Conservation (phyloP, 2,113 vertebrate species). For the Passer domesticus region DNA sequence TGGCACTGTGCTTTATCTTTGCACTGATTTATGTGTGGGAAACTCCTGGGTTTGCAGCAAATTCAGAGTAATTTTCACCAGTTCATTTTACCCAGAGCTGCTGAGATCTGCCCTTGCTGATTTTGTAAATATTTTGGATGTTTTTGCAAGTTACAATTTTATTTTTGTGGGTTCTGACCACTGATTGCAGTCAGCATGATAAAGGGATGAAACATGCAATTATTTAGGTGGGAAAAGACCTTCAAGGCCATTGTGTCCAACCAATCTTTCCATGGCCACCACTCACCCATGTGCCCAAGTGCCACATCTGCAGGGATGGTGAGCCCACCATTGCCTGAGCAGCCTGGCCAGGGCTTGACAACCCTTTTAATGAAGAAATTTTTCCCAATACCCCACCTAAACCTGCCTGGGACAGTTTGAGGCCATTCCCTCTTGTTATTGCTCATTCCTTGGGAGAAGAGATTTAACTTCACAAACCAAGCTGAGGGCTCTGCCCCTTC, state of each 20-base stretch:
- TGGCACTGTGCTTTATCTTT: background rate
- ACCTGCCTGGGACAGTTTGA: background rate
- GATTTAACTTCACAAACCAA: background rate
- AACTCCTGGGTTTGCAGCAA: background rate
- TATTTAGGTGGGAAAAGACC: background rate
- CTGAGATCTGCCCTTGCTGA: background rate
- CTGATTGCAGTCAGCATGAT: background rate
- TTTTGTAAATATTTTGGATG: rapidly evolving
- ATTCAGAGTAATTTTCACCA: background rate
- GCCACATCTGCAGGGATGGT: background rate
- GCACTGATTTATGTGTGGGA: background rate
- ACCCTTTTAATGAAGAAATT: background rate
- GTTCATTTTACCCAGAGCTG: background rate
- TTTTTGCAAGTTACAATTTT: background rate
- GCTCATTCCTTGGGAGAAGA: background rate
- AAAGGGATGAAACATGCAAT: background rate
- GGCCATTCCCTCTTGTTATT: rapidly evolving
- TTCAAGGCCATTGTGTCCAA: rapidly evolving
- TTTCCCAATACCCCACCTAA: background rate
- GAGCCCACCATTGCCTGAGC: background rate
- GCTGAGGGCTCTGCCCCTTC: background rate
- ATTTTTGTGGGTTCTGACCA: background rate
- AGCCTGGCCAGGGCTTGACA: background rate
- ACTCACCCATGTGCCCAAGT: background rate
- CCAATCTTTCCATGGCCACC: background rate